Evolutionary conservation across 2,888 invertebrate species (phyloP).

Genomic region (Andrena hattorfiana): DNA sequence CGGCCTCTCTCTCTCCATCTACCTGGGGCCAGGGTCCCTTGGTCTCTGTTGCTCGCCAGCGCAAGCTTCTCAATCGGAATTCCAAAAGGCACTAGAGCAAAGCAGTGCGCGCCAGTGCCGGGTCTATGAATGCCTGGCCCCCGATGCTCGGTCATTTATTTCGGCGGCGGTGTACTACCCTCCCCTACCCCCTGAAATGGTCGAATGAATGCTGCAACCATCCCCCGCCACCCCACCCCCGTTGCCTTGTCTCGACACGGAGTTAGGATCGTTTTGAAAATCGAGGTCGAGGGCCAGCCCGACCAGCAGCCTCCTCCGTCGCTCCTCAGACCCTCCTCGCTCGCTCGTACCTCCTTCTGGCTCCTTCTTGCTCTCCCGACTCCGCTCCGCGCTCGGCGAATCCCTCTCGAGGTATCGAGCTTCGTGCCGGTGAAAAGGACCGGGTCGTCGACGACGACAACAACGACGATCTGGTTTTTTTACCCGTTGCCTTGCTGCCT

Average conservation of each 20-base stretch:
- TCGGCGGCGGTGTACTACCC: conserved; percentile 70
- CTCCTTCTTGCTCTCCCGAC: conserved; percentile 62
- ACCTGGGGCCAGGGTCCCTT: not conserved
- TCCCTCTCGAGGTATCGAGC: conserved; percentile 67
- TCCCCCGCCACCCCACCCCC: conserved; percentile 10
- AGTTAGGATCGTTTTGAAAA: conserved; percentile 74
- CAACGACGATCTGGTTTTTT: conserved; percentile 45
- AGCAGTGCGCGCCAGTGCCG: conserved; percentile 68
- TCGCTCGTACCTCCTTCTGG: conserved; percentile 20
- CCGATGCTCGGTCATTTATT: conserved; percentile 79
- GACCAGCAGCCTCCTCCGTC: conserved; percentile 39
- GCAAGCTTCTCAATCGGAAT: conserved; percentile 70
- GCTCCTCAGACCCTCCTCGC: conserved; percentile 30
- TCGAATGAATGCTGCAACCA: conserved; percentile 68
- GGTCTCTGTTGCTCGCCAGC: conserved; percentile 31
- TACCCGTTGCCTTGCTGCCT: not conserved
- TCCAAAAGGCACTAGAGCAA: conserved; percentile 75
- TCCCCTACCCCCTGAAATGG: conserved; percentile 54
- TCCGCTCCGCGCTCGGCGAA: conserved; percentile 54
- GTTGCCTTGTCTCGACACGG: conserved; percentile 66
- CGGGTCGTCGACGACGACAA: conserved; percentile 45
- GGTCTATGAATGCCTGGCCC: conserved; percentile 70
- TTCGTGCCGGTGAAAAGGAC: conserved; percentile 54
- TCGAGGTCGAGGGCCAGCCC: conserved; percentile 73
- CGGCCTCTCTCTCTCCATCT: conserved; percentile 29